Conservation (phyloP, 1,140 invertebrate genomes). For the Hycleus cichorii region DNA sequence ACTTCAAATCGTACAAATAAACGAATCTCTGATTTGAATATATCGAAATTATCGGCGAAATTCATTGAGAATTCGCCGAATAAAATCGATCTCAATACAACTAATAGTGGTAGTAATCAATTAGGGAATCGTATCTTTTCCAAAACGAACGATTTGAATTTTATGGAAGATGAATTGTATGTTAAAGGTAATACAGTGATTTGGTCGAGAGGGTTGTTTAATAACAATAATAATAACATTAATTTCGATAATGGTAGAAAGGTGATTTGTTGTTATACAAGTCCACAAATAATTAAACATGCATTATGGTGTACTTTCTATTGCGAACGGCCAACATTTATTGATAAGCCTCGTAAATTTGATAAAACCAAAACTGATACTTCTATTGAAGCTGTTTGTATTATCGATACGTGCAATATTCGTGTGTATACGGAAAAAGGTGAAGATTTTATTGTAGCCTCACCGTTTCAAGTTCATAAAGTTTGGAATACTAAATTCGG, state of each 20-base stretch:
- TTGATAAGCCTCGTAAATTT: constrained; percentile 2
- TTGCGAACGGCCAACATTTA: constrained; percentile 48
- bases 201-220: constrained; percentile 60
- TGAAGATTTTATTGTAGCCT: constrained; percentile 70
- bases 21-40: constrained; percentile 25
- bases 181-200: constrained; percentile 76
- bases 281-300: constrained; percentile 71
- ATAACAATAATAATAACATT: constrained; percentile 32
- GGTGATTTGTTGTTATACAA: constrained; percentile 67
- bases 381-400: constrained; percentile 55
- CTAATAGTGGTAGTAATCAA: background rate
- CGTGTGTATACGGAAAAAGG: constrained; percentile 72
- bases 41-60: constrained; percentile 15
- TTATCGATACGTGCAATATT: constrained; percentile 69
- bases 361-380: background rate
- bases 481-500: constrained; percentile 74
- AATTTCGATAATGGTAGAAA: constrained; percentile 43
- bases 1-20: constrained; percentile 15
- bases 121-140: too few species aligned
- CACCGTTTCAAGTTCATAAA: constrained; percentile 76
- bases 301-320: constrained; percentile 74
- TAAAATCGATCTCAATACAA: background rate
- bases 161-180: constrained; percentile 81
- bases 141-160: background rate
- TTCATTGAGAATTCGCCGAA: background rate